Evolutionary conservation across 2,888 invertebrate species (phyloP).

Genomic region (Machimus atricapillus): DNA sequence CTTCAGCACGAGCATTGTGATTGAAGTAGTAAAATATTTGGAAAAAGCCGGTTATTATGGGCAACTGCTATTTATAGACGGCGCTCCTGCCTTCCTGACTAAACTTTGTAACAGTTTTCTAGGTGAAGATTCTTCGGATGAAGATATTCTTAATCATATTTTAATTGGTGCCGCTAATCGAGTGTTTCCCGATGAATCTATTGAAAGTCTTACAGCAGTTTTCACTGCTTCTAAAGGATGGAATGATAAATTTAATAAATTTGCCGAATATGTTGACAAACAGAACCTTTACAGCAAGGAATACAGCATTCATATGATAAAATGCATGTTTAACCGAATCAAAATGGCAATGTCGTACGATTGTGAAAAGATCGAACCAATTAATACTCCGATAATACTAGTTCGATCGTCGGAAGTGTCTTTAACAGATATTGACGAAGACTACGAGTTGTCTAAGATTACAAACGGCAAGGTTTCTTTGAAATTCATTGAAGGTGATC

Average conservation of each 20-base stretch:
- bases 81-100: constrained; percentile 76
- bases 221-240: constrained; percentile 66
- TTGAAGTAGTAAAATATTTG: constrained; percentile 77
- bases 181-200: constrained; percentile 57
- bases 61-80: constrained; percentile 78
- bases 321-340: constrained; percentile 65
- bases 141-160: constrained; percentile 55
- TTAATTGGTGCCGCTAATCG: constrained; percentile 54
- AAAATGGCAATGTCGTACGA: constrained; percentile 65
- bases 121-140: constrained; percentile 54
- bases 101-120: constrained; percentile 57
- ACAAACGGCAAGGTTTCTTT: constrained; percentile 68
- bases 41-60: constrained; percentile 73
- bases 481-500: constrained; percentile 75
- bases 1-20: constrained; percentile 78
- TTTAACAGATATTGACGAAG: constrained; percentile 66
- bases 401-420: constrained; percentile 70
- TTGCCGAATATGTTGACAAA: constrained; percentile 62
- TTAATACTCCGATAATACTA: constrained; percentile 68
- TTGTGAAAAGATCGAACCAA: constrained; percentile 61
- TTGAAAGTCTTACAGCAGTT: constrained; percentile 57
- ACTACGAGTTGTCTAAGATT: constrained; percentile 71
- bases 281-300: constrained; percentile 60
- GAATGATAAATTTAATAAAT: constrained; percentile 66
- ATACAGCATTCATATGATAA: constrained; percentile 60